Evolutionary conservation across 2,113 vertebrate species (phyloP), one percentile per base, ranked within the genome.

Genomic region (Lonchura striata): DNA sequence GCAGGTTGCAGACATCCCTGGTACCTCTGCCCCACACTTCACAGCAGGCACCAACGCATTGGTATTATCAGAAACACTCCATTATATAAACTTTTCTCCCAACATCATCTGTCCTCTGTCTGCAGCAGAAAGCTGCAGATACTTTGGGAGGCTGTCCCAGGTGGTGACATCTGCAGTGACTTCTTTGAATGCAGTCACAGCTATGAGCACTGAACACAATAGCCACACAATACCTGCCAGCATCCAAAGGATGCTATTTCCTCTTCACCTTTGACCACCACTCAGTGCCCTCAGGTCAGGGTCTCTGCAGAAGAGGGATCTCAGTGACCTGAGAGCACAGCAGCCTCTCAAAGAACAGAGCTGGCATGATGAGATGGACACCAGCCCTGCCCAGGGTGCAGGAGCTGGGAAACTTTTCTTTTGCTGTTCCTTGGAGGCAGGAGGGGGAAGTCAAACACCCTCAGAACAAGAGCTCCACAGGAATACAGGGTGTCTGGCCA

Each of bases 301-400:
- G 59, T 60, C 83, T 42, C 57, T 52, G 21, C 2, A 6, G 57
- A 91, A 63, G 21, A 71, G 65, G 75, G 30, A 37, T 37, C 79
- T 71, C 6, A 0, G 47, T 75, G 80, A 71, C 50, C 74, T 61
- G 78, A 84, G 64, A 77, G 35, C 59, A 30, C 2, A 4, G 60
- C 2, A 3, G n/a, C 31, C 47, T 49, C 66, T 44, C 66, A 66
- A 53, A 93, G 66, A 2, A 57, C 41, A 72, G 72, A 64, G 52
- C 57, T 71, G 84, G 10, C 0, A 0, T 61, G 59, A 65, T 0
- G 0, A 70, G 74, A 20, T 9, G 7, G 74, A 4, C 27, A n/a
- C 15, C 28, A 46, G 31, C 28, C 61, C 52, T 54, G 66, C 61
- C 50, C 28, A 2, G 1, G 71, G 69, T 0, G 2, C 2, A 1